Evolutionary conservation across 2,888 invertebrate genomes (phyloP), one percentile per base, ranked within the genome.

Genomic region (Drosophila aldrichi): DNA sequence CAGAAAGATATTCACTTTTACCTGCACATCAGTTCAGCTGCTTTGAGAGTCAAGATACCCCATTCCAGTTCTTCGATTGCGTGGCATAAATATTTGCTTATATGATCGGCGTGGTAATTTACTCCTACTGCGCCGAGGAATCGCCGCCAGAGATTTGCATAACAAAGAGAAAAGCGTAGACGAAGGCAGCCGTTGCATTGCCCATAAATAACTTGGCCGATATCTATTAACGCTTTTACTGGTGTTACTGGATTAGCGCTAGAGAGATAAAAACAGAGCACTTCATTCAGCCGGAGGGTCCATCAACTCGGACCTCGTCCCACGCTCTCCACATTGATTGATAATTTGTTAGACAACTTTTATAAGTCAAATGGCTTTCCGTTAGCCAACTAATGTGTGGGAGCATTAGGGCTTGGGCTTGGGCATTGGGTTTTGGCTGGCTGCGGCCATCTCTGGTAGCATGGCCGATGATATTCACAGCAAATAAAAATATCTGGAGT

Each of bases 201-300:
- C 60, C 56, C 86, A 82, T 85, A 83, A 89, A 86, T 89, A 86
- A 87, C 82, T 72, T 77, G 81, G 82, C 78, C 83, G 89, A 89
- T 90, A 90, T 90, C 90, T 91, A 91, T 91, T 90, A 91, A 84
- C 88, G 88, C 89, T 88, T 81, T 82, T 77, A 82, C 82, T 82
- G 71, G 79, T 82, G 77, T 84, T 83, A 83, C 88, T 78, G 86
- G 88, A 83, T 88, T 83, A 83, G 71, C 81, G 74, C 79, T 65
- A 51, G 20, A 41, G 54, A 46, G 36, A 38, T 51, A 48, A 44
- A 51, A 62, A 29, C 57, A 62, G 36, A 52, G 61, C 67, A 61
- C 22, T 38, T 22, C 48, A 38, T 22, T 36, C 49, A 34, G 43
- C 16, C 22, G 34, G 40, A 32, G 51, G 32, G 56, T 32, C 18